Evolutionary conservation across 2,888 invertebrate species (phyloP).

Genomic region (Corbicula japonica): DNA sequence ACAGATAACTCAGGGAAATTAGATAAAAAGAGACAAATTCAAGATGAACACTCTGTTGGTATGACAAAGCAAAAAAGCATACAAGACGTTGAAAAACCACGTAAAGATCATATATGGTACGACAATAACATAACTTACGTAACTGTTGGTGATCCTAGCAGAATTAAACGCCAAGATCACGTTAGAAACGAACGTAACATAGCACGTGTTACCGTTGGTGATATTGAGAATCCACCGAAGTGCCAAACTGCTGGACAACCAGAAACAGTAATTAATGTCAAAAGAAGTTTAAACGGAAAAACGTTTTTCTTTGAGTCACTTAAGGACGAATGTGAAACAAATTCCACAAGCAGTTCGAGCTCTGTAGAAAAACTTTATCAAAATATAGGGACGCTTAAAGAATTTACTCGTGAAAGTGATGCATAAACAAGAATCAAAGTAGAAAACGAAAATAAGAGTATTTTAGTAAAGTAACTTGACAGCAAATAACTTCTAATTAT

Average conservation of each 20-base stretch:
- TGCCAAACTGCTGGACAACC: neutral
- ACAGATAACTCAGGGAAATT: constrained; percentile 10
- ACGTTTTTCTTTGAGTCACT: constrained; percentile 8
- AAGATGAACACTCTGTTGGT: neutral
- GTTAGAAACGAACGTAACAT: neutral
- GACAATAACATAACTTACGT: constrained; percentile 28
- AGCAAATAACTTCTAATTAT: too few species aligned
- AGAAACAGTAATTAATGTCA: constrained; percentile 12
- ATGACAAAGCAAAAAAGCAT: too few species aligned
- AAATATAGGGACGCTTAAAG: constrained; percentile 43
- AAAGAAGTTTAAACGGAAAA: constrained; percentile 34
- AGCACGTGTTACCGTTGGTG: neutral
- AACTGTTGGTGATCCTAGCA: constrained; percentile 7
- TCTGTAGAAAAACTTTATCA: constrained; percentile 49
- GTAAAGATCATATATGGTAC: constrained; percentile 17
- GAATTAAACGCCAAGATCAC: too few species aligned
- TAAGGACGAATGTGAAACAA: neutral
- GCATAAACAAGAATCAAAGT: too few species aligned
- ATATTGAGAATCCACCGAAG: neutral
- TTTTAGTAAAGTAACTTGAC: too few species aligned
- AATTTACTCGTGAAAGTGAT: too few species aligned
- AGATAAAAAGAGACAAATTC: neutral
- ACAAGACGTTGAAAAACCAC: too few species aligned
- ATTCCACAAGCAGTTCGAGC: constrained; percentile 16
- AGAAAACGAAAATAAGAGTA: too few species aligned